These are phyloP conservation scores for Corythaeola cristata DNA, from an alignment of 2,113 vertebrate genomes.

Conservation along the genomic window DNA sequence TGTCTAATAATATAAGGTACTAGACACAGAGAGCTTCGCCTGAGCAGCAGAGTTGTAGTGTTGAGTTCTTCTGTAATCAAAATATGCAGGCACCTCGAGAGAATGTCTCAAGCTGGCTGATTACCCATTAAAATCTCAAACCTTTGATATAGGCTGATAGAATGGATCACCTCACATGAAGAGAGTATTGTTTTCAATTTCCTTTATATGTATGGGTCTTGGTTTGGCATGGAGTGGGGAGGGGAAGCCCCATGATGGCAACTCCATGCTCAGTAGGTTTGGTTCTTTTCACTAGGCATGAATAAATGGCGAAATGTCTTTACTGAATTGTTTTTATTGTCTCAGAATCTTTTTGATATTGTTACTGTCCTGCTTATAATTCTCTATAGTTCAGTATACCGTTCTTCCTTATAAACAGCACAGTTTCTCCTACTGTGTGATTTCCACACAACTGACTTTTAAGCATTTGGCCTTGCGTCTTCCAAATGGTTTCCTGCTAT, in stretches of 20 bases:
- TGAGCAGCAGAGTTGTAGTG: conserved; percentile 4
- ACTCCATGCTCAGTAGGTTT: background rate
- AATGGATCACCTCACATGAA: background rate
- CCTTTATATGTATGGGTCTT: background rate
- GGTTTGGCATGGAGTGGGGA: background rate
- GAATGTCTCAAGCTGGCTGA: conserved; percentile 50
- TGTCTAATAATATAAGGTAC: conserved; percentile 54
- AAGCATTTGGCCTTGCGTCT: background rate
- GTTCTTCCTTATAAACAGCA: background rate
- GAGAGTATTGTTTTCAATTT: background rate
- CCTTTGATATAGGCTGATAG: conserved; percentile 5
- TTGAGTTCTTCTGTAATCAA: conserved; percentile 38
- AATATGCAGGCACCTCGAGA: conserved; percentile 45
- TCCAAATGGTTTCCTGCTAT: background rate
- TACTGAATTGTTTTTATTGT: background rate
- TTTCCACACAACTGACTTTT: background rate
- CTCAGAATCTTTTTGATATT: background rate
- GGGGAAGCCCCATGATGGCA: background rate
- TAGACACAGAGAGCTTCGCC: conserved; percentile 13
- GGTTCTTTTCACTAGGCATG: background rate
- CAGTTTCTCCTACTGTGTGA: background rate
- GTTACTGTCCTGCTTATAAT: background rate
- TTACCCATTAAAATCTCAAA: conserved; percentile 47
- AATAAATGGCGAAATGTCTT: background rate
- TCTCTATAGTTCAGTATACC: background rate